phyloP scores from a whole-genome alignment of 2,113 vertebrate genomes.

The Clarias batrachus region DNA sequence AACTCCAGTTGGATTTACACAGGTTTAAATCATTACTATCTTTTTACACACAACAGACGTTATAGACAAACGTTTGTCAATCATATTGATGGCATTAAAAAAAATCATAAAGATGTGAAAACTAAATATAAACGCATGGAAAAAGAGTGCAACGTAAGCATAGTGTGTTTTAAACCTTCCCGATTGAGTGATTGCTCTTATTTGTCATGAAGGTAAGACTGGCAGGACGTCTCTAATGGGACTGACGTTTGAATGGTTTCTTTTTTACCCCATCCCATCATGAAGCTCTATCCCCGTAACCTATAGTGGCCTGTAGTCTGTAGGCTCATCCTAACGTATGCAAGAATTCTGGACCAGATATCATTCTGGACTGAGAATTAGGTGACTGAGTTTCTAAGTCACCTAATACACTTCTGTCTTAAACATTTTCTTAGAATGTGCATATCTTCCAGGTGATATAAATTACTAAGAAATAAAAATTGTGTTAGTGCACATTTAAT shows the following conservation, averaged over 20 bases:
- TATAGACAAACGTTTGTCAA: neutral
- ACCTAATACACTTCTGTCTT: neutral
- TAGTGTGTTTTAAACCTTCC: too few species aligned
- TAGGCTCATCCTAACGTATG: neutral
- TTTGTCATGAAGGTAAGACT: neutral
- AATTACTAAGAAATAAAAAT: neutral
- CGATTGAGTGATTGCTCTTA: neutral
- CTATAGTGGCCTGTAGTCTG: too few species aligned
- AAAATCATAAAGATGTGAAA: neutral
- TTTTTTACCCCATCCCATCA: neutral
- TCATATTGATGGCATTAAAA: neutral
- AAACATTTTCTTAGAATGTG: too few species aligned
- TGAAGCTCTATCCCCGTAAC: neutral
- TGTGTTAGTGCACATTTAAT: neutral
- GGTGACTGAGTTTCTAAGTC: neutral
- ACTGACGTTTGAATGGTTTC: neutral
- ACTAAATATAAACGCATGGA: neutral
- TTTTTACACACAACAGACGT: neutral
- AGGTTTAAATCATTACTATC: neutral
- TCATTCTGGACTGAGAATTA: too few species aligned
- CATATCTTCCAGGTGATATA: too few species aligned
- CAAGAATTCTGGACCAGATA: neutral
- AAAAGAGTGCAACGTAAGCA: neutral
- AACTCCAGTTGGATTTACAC: too few species aligned
- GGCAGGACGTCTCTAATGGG: too few species aligned